These are phyloP conservation scores for Ptyas mucosa DNA, from an alignment of 2,113 vertebrate species.

Conservation along the genomic window DNA sequence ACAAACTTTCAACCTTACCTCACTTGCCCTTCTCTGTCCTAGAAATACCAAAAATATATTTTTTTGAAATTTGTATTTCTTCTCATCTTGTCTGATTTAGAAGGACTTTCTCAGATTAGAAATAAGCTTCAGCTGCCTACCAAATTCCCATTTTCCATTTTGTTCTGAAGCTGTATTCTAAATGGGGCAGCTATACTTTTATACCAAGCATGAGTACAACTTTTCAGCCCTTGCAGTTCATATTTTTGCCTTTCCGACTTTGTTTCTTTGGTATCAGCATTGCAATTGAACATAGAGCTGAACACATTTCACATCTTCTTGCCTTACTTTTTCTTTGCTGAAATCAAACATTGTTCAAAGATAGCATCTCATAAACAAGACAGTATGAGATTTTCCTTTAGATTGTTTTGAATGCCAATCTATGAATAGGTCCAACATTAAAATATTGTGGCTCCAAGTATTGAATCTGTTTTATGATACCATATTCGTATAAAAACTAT, in stretches of 20 bases:
- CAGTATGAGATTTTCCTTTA: neutral
- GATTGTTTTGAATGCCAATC: neutral
- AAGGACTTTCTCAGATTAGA: neutral
- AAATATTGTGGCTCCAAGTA: neutral
- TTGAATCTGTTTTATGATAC: neutral
- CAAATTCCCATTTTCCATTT: neutral
- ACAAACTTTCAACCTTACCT: neutral
- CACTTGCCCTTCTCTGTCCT: neutral
- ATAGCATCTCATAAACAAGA: neutral
- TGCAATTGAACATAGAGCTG: neutral
- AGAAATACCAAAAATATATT: neutral
- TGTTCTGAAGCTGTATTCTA: neutral
- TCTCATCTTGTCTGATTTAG: neutral
- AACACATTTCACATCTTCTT: neutral
- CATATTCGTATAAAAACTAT: neutral
- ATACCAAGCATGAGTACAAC: neutral
- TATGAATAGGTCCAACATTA: neutral
- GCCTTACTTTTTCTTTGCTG: neutral
- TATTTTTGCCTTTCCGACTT: neutral
- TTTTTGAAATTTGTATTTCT: neutral
- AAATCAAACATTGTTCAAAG: neutral
- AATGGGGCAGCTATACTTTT: neutral
- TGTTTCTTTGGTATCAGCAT: neutral
- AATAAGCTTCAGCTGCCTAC: neutral
- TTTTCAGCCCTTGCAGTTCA: neutral